Base-by-base conservation (phyloP, 1,140 invertebrate species). In the Lineus longissimus region DNA sequence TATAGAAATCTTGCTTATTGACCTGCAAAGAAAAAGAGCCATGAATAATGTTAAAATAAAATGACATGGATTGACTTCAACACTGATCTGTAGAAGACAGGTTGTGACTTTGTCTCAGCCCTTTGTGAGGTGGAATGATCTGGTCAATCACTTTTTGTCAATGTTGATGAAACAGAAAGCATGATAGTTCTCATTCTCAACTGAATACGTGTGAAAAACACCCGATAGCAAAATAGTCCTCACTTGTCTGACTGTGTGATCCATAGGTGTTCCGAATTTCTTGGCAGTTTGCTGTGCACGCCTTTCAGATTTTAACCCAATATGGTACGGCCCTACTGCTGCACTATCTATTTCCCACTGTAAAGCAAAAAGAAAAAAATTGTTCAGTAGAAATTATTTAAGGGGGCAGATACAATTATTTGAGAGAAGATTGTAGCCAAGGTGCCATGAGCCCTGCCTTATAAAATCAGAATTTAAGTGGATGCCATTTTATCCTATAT, bases 321-420 rank as follows among this genome's bases (percentile, higher is more conserved):
- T 86, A 80, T 95, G 93, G 87, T 91, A 95, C 29, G 82, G 80
- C 2, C 89, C 89, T 47, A 92, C 86, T 17, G 89, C 94, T 0
- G 91, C 91, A 82, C 92, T 94, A 73, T 95, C 92, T 1, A 92
- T 88, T 68, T 87, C 83, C 92, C 92, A 94, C 64, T 86, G 47
- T 54, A 54, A 54, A 7, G 60, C 40, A 71, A 61, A 69, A 64
- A 63, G 17, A 60, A 59, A 22, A 73, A 54, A 41, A 58, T 55
- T 64, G 55, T 55, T 25, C 56, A 61, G 6, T 29, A 11, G 30
- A 17, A 60, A 22, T 13, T 22, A 55, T 55, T 9, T 55, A 19
- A 55, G 9, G 11, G n/a, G n/a, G n/a, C n/a, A n/a, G n/a, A n/a
- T n/a, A n/a, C n/a, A n/a, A n/a, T n/a, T n/a, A n/a, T n/a, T n/a